phyloP scores from a whole-genome alignment of 2,113 vertebrate genomes.

The Synodontis membranacea region DNA sequence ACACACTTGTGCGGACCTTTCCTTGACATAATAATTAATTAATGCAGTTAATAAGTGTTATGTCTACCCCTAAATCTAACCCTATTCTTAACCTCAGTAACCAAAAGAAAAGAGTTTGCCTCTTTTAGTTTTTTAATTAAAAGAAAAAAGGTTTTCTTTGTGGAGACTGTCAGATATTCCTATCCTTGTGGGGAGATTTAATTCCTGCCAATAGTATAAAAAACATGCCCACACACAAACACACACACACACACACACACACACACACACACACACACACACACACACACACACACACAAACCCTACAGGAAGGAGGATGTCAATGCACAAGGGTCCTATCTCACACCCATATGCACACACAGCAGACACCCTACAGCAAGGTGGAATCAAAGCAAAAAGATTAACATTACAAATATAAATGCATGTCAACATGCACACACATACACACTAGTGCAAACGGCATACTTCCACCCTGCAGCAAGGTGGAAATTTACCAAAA shows the following conservation, averaged over 20 bases:
- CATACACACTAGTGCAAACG: neutral
- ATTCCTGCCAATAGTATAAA: too few species aligned
- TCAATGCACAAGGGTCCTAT: slow-evolving; percentile 16
- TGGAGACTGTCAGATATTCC: neutral
- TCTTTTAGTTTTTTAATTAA: neutral
- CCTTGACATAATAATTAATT: neutral
- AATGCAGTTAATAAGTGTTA: neutral
- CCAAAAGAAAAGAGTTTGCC: neutral
- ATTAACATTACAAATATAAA: slow-evolving; percentile 4
- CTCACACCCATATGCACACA: slow-evolving; percentile 31
- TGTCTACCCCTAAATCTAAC: neutral
- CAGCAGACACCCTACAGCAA: slow-evolving; percentile 40
- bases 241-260: too few species aligned
- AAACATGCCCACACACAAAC: too few species aligned
- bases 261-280: neutral
- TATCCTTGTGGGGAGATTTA: too few species aligned
- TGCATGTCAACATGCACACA: neutral
- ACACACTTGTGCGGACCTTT: neutral
- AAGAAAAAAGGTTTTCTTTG: neutral
- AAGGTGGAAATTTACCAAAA: slow-evolving; percentile 49
- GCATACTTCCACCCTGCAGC: slow-evolving; percentile 30
- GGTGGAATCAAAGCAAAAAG: slow-evolving; percentile 41
- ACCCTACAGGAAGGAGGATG: slow-evolving; percentile 40
- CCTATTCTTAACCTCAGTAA: neutral
- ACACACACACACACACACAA: slow-evolving; percentile 1